Percentiles rank a stretch among this genome's conserved stretches.
Conservation (phyloP, 2,797 vertebrate species). For the Lagodon rhomboides region DNA sequence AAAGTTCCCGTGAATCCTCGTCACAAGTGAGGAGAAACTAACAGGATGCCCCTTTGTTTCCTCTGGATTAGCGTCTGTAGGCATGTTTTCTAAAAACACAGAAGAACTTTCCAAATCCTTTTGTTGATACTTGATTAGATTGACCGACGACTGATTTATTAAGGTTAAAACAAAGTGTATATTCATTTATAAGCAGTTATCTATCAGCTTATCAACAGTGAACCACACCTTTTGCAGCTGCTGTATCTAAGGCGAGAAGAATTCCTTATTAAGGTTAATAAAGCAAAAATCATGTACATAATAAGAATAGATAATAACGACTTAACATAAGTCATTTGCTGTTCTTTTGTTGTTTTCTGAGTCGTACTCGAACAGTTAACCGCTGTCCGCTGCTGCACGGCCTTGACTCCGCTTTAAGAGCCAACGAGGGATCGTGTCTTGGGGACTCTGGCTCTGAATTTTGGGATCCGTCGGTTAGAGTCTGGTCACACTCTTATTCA, state of each 20-base stretch:
- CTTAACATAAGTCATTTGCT: slow-evolving; percentile 11
- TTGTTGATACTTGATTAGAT: not conserved
- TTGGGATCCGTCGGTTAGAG: slow-evolving; percentile 56
- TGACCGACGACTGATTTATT: not conserved
- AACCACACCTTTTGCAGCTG: too few species aligned
- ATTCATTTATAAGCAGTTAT: too few species aligned
- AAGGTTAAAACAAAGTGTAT: too few species aligned
- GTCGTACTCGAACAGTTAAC: slow-evolving; percentile 28
- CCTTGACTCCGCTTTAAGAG: slow-evolving; percentile 47
- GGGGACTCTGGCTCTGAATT: slow-evolving; percentile 50
- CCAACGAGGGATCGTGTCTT: slow-evolving; percentile 42
- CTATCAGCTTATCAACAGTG: too few species aligned
- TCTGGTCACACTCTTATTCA: slow-evolving; percentile 72
- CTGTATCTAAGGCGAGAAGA: too few species aligned
- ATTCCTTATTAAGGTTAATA: too few species aligned
- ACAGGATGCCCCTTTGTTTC: not conserved
- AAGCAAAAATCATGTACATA: too few species aligned
- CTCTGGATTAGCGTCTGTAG: not conserved
- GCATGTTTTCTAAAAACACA: not conserved
- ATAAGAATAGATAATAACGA: too few species aligned
- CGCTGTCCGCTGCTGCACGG: slow-evolving; percentile 22
- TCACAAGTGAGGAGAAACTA: not conserved
- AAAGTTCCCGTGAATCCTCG: not conserved
- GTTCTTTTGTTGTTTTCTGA: slow-evolving; percentile 36
- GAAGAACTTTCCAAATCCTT: not conserved